phyloP scores from a whole-genome alignment of 2,888 invertebrate species.

The Ophion ventricosus region DNA sequence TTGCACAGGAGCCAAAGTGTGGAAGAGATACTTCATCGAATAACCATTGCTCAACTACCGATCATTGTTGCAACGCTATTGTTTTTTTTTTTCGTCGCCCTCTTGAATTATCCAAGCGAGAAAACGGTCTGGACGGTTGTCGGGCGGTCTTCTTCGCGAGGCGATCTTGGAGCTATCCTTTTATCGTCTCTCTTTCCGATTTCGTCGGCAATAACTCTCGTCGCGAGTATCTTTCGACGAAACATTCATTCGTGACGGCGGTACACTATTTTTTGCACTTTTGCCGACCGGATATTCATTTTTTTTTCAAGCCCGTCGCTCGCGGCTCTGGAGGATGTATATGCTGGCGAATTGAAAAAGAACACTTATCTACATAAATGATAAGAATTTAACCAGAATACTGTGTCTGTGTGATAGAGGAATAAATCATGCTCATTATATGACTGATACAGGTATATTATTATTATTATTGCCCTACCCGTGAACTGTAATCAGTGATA shows the following conservation, averaged over 20 bases:
- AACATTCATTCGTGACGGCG: constrained; percentile 24
- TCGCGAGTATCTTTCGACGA: constrained; percentile 63
- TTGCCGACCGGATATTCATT: constrained; percentile 20
- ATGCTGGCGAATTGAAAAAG: not conserved
- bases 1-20: constrained; percentile 3
- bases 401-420: not conserved
- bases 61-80: constrained; percentile 51
- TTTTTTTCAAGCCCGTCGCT: not conserved
- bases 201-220: constrained; percentile 58
- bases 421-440: not conserved
- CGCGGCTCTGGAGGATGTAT: not conserved
- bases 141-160: constrained; percentile 5
- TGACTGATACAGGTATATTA: not conserved
- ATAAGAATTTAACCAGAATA: not conserved
- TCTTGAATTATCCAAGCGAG: constrained; percentile 53
- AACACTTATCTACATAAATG: not conserved
- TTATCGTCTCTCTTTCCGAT: constrained; percentile 43
- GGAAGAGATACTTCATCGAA: constrained; percentile 60
- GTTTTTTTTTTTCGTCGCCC: constrained; percentile 43
- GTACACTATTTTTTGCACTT: constrained; percentile 2
- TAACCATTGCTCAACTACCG: constrained; percentile 61
- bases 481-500: too few species aligned
- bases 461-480: too few species aligned
- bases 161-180: constrained; percentile 43
- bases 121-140: constrained; percentile 28